These are phyloP conservation scores for Apostichopus parvimensis DNA, from an alignment of 35 echinoderm and acorn worm genomes.

Conservation along the genomic window DNA sequence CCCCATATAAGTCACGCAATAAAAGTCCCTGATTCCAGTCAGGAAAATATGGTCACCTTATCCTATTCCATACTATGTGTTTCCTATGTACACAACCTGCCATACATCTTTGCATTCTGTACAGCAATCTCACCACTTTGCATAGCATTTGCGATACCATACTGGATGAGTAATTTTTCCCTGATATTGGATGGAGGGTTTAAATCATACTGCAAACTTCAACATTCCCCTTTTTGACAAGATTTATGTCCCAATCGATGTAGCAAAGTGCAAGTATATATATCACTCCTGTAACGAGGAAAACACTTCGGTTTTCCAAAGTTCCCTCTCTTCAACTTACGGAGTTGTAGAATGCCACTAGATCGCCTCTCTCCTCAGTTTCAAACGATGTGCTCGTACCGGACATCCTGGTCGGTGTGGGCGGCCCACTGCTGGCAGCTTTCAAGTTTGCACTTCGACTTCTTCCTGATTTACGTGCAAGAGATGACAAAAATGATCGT, in stretches of 20 bases:
- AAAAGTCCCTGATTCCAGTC: no score
- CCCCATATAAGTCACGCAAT: no score
- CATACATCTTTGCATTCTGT: no score
- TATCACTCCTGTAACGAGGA: not conserved
- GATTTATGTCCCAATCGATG: not conserved
- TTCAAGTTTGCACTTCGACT: constrained; percentile 1
- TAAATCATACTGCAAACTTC: no score
- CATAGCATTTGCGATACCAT: no score
- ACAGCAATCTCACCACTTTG: no score
- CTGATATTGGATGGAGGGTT: no score
- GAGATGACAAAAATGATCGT: no score
- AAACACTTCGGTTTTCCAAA: not conserved
- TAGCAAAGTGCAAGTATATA: not conserved
- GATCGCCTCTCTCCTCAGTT: constrained; percentile 90
- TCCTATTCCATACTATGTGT: no score
- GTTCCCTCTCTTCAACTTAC: constrained; percentile 60
- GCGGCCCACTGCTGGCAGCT: constrained; percentile 69
- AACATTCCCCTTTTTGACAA: not conserved
- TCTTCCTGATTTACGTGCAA: not conserved
- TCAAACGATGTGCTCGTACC: constrained; percentile 90
- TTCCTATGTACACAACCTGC: no score
- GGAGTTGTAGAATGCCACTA: constrained; percentile 94
- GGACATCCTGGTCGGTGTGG: constrained; percentile 94
- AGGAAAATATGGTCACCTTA: no score
- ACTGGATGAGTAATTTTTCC: no score